phyloP scores from a whole-genome alignment of 2,888 invertebrate species.

The Alsophila aescularia region DNA sequence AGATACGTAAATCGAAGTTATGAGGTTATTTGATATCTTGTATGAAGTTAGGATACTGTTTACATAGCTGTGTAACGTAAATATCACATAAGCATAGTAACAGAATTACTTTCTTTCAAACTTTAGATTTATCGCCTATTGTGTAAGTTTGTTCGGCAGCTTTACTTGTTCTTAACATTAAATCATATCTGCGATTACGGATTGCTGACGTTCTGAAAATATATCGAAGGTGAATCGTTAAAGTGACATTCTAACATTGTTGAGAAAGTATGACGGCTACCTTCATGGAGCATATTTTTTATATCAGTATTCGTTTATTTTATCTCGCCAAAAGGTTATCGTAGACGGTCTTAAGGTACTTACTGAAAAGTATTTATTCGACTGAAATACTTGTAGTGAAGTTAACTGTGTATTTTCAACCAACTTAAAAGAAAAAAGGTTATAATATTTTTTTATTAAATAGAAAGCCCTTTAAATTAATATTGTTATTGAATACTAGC shows the following conservation, averaged over 20 bases:
- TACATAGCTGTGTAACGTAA: background rate
- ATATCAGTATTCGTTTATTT: too few species aligned
- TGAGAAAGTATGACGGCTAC: conserved; percentile 6
- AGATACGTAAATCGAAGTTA: background rate
- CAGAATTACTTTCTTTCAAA: conserved; percentile 78
- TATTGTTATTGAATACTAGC: too few species aligned
- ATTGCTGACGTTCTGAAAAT: conserved; percentile 62
- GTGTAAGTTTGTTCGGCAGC: conserved; percentile 70
- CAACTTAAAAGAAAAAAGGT: too few species aligned
- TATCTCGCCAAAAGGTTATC: too few species aligned
- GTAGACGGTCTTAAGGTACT: too few species aligned
- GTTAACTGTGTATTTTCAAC: too few species aligned
- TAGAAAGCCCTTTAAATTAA: too few species aligned
- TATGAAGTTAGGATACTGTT: conserved; percentile 7
- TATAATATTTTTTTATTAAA: too few species aligned
- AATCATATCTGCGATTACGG: conserved; percentile 75
- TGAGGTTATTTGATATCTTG: background rate
- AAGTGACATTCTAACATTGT: conserved; percentile 26
- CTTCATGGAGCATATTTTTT: background rate
- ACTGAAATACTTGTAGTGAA: too few species aligned
- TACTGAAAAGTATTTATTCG: too few species aligned
- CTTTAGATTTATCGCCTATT: conserved; percentile 80
- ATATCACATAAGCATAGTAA: conserved; percentile 71
- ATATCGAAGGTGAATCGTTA: conserved; percentile 34
- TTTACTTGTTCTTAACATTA: conserved; percentile 75